phyloP scores from a whole-genome alignment of 2,888 invertebrate species.

The Teinopalpus imperialis region DNA sequence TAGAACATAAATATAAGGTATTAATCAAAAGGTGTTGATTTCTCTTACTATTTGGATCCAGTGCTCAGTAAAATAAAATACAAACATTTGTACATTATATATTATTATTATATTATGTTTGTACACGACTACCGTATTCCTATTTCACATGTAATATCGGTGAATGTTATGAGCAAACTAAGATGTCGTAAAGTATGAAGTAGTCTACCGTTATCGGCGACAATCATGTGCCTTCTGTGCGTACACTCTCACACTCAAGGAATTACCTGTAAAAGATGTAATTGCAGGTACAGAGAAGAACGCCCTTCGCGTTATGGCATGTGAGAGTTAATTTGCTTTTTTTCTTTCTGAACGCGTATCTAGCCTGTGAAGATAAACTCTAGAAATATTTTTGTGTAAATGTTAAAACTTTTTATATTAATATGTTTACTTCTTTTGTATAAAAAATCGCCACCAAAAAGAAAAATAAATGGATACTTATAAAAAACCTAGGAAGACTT shows the following conservation, averaged over 20 bases:
- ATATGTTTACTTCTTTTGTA: no score
- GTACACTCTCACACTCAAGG: constrained; percentile 23
- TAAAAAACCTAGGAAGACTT: no score
- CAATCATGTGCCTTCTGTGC: constrained; percentile 18
- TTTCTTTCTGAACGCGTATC: not conserved
- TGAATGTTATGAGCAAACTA: constrained; percentile 13
- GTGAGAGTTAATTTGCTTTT: constrained; percentile 16
- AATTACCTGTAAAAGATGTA: constrained; percentile 22
- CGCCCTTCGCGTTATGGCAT: constrained; percentile 15
- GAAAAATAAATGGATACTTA: no score
- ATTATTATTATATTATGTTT: no score
- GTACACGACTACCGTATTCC: constrained; percentile 18
- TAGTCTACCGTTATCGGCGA: constrained; percentile 22
- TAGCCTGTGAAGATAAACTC: constrained; percentile 2
- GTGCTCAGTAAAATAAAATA: no score
- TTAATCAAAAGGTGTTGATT: no score
- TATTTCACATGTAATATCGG: constrained; percentile 14
- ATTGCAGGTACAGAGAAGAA: constrained; percentile 22
- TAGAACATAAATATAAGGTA: no score
- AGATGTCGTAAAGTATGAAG: constrained; percentile 22
- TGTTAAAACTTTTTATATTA: no score
- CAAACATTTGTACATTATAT: no score
- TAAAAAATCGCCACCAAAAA: no score
- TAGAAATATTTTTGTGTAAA: no score
- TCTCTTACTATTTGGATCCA: no score